These are phyloP conservation scores for Drosophila repleta DNA, from an alignment of 1,140 invertebrate species.

Conservation along the genomic window DNA sequence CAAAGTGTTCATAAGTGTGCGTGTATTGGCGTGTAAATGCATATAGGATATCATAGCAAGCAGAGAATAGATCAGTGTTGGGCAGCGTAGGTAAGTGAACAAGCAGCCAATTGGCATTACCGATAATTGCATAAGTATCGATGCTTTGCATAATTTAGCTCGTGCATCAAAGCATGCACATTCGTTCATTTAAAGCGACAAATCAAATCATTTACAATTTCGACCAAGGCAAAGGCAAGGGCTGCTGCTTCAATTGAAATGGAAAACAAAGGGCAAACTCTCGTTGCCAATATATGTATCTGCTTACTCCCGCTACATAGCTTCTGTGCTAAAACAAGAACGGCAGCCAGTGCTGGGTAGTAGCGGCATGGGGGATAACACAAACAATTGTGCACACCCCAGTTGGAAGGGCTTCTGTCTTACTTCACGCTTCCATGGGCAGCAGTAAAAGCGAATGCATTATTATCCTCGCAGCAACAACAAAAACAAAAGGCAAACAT, in stretches of 20 bases:
- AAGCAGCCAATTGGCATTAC: background rate
- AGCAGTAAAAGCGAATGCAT: slow-evolving; percentile 64
- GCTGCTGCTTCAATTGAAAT: slow-evolving; percentile 14
- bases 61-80: slow-evolving; percentile 11
- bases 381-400: slow-evolving; percentile 52
- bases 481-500: slow-evolving; percentile 58
- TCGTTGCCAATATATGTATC: slow-evolving; percentile 18
- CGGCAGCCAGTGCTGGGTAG: slow-evolving; percentile 14
- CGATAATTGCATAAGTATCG: slow-evolving; percentile 9
- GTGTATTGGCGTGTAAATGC: slow-evolving; percentile 5
- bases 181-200: slow-evolving; percentile 4
- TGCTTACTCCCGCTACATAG: background rate
- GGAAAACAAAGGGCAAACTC: slow-evolving; percentile 35
- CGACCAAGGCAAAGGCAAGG: background rate
- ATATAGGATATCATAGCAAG: background rate
- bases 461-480: slow-evolving; percentile 59
- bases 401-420: slow-evolving; percentile 48
- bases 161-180: too few species aligned
- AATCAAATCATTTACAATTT: slow-evolving; percentile 30
- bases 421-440: slow-evolving; percentile 72
- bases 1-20: background rate
- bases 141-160: background rate
- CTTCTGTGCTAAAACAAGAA: slow-evolving; percentile 22
- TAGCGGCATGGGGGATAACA: slow-evolving; percentile 37
- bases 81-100: slow-evolving; percentile 18